Evolutionary conservation across 1,140 invertebrate species (phyloP), one percentile per base, ranked within the genome.

Genomic region (Listronotus oregonensis): DNA sequence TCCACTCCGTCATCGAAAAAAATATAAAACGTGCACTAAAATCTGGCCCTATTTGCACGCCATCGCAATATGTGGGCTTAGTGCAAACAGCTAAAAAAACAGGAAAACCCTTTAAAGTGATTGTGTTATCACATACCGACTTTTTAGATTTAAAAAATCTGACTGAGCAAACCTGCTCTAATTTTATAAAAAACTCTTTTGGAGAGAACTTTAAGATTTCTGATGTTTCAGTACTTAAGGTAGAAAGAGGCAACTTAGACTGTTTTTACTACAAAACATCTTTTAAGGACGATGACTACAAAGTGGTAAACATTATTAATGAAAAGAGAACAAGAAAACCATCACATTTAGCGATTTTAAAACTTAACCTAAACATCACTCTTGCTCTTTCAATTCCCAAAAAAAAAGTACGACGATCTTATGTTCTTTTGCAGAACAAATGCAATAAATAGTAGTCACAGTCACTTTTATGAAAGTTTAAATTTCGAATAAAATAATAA

Each of bases 1-100:
- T 74, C 21, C 79, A 79, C 63, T 73, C 71, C 4, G 34, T 75
- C 0, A 79, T 78, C 14, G 78, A 78, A 64, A 77, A 75, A 40
- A 61, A 69, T 58, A 71, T 74, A 43, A 77, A 70, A 66, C 74
- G 66, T 46, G 31, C 65, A 39, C 6, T 39, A 1, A 56, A 50
- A 39, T 63, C 65, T 11, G 68, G 68, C 40, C 70, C 70, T 40
- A 68, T 73, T 42, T 57, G 42, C 21, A 21, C 21, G 6, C 55
- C 55, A 6, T 14, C 3, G 3, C 40, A 42, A 12, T 57, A 57
- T 18, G 10, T 14, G 5, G 11, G 0, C 10, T 12, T 43, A 42
- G 21, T 57, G 8, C 40, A 21, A 21, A 42, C 4, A 11, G 5
- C 55, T 6, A 57, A 42, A n/a, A 14, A 21, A 6, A 40, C 6